Conservation (phyloP, 2,113 vertebrate genomes). For the Centropus bengalensis region DNA sequence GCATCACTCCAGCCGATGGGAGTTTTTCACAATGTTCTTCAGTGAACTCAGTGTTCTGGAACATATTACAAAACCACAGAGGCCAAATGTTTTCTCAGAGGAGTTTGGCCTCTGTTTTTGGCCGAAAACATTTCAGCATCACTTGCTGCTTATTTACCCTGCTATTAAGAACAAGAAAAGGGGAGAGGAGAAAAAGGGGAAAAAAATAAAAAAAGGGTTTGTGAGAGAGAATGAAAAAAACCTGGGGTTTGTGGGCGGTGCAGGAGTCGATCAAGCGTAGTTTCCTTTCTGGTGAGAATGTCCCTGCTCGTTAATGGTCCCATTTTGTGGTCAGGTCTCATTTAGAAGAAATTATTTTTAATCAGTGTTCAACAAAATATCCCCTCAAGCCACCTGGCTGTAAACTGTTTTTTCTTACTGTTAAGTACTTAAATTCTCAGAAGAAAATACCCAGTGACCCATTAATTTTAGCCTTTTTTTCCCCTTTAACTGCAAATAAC, state of each 20-base stretch:
- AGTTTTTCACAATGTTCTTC: slow-evolving; percentile 82
- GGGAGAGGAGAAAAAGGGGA: not conserved
- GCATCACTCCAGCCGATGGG: slow-evolving; percentile 76
- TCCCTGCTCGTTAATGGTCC: slow-evolving; percentile 78
- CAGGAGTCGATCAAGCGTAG: slow-evolving; percentile 71
- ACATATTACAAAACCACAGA: slow-evolving; percentile 87
- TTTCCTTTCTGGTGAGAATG: slow-evolving; percentile 79
- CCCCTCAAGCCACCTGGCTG: slow-evolving; percentile 81
- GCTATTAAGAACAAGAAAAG: slow-evolving; percentile 75
- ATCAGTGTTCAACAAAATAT: slow-evolving; percentile 84
- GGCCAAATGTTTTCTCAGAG: slow-evolving; percentile 87
- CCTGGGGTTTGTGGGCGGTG: slow-evolving; percentile 65
- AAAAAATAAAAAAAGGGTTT: not conserved
- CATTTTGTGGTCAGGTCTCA: slow-evolving; percentile 86
- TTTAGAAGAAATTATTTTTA: slow-evolving; percentile 90
- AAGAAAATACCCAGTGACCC: slow-evolving; percentile 76
- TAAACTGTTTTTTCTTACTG: slow-evolving; percentile 75
- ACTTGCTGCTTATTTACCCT: slow-evolving; percentile 82
- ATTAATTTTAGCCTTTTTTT: slow-evolving; percentile 79
- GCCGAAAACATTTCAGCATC: slow-evolving; percentile 81
- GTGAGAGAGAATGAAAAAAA: slow-evolving; percentile 33
- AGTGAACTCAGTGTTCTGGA: slow-evolving; percentile 84
- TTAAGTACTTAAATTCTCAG: slow-evolving; percentile 81
- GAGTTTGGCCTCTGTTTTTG: slow-evolving; percentile 83
- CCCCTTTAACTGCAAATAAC: slow-evolving; percentile 63